Evolutionary conservation across 2,888 invertebrate species (phyloP).

Genomic region (Tenthredo mesomela): DNA sequence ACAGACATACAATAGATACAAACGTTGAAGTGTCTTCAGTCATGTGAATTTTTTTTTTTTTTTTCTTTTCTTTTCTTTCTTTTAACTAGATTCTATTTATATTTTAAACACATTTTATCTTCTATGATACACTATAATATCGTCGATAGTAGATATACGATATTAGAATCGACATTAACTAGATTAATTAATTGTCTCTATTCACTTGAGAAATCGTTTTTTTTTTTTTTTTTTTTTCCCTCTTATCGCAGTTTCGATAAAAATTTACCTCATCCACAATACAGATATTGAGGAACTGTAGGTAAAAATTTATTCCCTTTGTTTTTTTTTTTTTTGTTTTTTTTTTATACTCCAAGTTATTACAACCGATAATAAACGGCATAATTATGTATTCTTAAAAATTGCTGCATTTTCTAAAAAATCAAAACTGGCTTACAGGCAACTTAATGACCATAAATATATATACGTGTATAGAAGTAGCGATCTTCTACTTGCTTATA

Average conservation of each 20-base stretch:
- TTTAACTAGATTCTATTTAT: not conserved
- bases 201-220: not conserved
- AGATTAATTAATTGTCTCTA: conserved; percentile 21
- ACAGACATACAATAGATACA: conserved; percentile 20
- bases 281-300: conserved; percentile 25
- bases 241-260: not conserved
- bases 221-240: too few relatives aligned
- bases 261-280: conserved; percentile 18
- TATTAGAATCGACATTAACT: conserved; percentile 28
- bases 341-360: not conserved
- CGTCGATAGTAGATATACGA: not conserved
- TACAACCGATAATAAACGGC: not conserved
- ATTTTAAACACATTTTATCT: conserved; percentile 1
- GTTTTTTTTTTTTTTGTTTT: not conserved
- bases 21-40: conserved; percentile 24
- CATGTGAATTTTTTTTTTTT: not conserved
- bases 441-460: not conserved
- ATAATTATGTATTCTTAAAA: not conserved
- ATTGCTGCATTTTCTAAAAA: not conserved
- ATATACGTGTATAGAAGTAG: not conserved
- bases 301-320: not conserved
- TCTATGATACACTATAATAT: conserved; percentile 36
- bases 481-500: not conserved
- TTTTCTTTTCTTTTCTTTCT: too few relatives aligned
- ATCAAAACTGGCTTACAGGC: not conserved